A percentile compares a stretch with the other conserved stretches of the same genome.
Conservation (phyloP, 2,888 invertebrate genomes). For the Agriopis marginaria region DNA sequence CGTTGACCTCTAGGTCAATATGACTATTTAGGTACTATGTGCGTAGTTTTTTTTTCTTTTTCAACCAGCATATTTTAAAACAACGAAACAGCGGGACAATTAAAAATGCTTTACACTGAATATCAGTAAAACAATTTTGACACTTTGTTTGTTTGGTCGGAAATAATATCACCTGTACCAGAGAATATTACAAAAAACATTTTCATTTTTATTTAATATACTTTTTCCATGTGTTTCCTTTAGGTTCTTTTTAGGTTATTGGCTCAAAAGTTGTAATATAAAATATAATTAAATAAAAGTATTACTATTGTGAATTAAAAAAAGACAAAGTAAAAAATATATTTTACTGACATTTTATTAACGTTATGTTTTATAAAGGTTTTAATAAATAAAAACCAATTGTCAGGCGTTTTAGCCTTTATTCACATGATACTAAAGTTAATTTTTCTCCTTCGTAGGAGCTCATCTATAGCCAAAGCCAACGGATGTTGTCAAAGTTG, state of each 20-base stretch:
- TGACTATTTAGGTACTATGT: background rate
- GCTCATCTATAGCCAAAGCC: conserved; percentile 87
- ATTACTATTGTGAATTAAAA: background rate
- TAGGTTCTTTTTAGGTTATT: conserved; percentile 4
- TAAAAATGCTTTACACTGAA: too few species aligned
- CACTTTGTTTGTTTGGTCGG: too few species aligned
- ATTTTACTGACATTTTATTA: background rate
- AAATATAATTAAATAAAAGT: background rate
- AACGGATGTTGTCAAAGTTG: conserved; percentile 86
- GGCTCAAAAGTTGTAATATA: background rate
- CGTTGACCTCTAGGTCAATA: conserved; percentile 33
- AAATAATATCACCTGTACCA: too few species aligned
- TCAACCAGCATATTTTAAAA: background rate
- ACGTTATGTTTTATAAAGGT: conserved; percentile 1
- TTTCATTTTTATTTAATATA: background rate
- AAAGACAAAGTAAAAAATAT: background rate
- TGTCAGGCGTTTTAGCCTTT: conserved; percentile 70
- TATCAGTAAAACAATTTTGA: too few species aligned
- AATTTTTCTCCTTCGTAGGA: conserved; percentile 85
- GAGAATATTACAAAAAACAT: too few species aligned
- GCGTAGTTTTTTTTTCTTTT: background rate
- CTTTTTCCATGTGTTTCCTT: background rate
- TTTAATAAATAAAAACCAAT: background rate
- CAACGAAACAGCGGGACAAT: too few species aligned
- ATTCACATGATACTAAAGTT: conserved; percentile 79